Evolutionary conservation across 2,888 invertebrate species (phyloP).

Genomic region (Scrobipalpa costella): DNA sequence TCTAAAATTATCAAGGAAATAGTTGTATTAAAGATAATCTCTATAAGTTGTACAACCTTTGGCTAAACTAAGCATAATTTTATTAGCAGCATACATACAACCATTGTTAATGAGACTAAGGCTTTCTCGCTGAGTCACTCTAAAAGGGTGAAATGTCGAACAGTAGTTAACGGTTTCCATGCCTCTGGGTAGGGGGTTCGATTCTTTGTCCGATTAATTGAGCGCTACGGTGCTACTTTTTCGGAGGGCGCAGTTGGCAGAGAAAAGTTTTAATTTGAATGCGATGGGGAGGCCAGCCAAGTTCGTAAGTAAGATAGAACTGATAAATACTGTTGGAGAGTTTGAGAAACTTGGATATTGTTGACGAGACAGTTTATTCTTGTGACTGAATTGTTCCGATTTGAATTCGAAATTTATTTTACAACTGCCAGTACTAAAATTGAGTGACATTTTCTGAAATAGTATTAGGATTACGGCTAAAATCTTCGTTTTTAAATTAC

Average conservation of each 20-base stretch:
- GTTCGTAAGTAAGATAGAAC: slow-evolving; percentile 17
- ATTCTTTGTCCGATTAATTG: slow-evolving; percentile 34
- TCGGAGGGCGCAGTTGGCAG: slow-evolving; percentile 17
- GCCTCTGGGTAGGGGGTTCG: slow-evolving; percentile 54
- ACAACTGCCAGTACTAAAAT: background rate
- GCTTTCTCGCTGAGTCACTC: slow-evolving; percentile 59
- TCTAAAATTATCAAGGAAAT: too few species aligned
- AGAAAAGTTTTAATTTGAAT: slow-evolving; percentile 17
- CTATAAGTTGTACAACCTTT: slow-evolving; percentile 7
- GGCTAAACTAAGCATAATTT: slow-evolving; percentile 16
- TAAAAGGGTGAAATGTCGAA: slow-evolving; percentile 53
- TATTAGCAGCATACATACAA: slow-evolving; percentile 9
- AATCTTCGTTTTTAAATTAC: too few species aligned
- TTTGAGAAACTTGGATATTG: background rate
- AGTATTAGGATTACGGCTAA: too few species aligned
- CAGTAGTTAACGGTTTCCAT: slow-evolving; percentile 60
- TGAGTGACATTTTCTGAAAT: too few species aligned
- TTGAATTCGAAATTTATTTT: background rate
- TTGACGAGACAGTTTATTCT: background rate
- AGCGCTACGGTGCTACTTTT: slow-evolving; percentile 16
- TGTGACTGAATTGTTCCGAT: background rate
- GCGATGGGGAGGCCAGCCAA: slow-evolving; percentile 1
- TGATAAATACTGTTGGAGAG: slow-evolving; percentile 12
- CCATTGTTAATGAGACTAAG: slow-evolving; percentile 42
- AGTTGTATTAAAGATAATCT: background rate